These are phyloP conservation scores for Conopomorpha cramerella DNA, from an alignment of 1,140 invertebrate genomes.

Conservation along the genomic window DNA sequence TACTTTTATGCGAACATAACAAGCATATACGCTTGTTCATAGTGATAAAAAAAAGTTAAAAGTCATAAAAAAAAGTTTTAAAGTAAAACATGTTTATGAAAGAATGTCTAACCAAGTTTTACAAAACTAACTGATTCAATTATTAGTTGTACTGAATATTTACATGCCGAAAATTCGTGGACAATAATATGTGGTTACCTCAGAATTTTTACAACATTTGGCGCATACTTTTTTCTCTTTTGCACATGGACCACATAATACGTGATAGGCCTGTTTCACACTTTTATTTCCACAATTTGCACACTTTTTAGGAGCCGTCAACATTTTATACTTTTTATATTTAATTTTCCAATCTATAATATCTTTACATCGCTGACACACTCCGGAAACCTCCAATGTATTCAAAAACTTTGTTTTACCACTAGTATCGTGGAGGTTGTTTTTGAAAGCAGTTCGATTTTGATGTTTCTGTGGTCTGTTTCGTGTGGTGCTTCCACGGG, in stretches of 20 bases:
- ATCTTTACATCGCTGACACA: constrained; percentile 83
- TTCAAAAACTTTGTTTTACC: constrained; percentile 77
- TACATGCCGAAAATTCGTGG: no score
- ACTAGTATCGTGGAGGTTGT: constrained; percentile 80
- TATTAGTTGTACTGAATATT: no score
- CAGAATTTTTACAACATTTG: constrained; percentile 73
- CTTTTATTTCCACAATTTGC: constrained; percentile 77
- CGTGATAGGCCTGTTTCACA: constrained; percentile 85
- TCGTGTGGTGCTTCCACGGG: constrained; percentile 27
- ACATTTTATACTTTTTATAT: constrained; percentile 90
- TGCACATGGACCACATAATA: constrained; percentile 76
- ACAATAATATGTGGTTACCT: constrained; percentile 11
- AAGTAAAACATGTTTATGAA: no score
- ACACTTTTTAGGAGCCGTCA: constrained; percentile 80
- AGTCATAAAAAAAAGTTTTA: no score
- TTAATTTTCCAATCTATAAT: constrained; percentile 95
- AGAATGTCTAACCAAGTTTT: no score
- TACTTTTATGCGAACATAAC: no score
- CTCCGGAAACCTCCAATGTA: constrained; percentile 70
- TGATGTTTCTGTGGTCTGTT: constrained; percentile 81
- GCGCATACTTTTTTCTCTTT: constrained; percentile 71
- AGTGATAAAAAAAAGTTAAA: no score
- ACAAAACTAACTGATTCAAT: no score
- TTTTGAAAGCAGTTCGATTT: constrained; percentile 81
- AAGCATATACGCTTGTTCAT: no score